These are phyloP conservation scores for Pemphigus obesinymphae DNA, from an alignment of 1,140 invertebrate genomes.

Conservation along the genomic window DNA sequence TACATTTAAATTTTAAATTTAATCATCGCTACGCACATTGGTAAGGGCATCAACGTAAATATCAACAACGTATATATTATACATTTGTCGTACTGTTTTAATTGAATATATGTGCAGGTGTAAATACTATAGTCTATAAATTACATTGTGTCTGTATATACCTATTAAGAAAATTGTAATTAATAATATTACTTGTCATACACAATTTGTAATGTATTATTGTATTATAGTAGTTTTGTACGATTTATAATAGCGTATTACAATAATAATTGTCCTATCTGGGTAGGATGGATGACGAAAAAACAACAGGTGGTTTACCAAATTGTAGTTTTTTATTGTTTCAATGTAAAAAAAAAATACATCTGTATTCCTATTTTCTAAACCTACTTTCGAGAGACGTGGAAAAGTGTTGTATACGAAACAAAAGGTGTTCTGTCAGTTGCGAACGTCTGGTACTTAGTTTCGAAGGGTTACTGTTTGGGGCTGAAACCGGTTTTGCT, in stretches of 20 bases:
- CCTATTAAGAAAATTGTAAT: not conserved
- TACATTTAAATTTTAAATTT: constrained; percentile 27
- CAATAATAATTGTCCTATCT: not conserved
- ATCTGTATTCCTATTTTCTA: not conserved
- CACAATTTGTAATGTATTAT: not conserved
- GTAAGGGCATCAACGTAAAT: not conserved
- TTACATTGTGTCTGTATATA: not conserved
- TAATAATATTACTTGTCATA: not conserved
- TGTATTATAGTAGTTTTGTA: not conserved
- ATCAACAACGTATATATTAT: not conserved
- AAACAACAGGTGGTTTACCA: constrained; percentile 1
- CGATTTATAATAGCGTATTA: not conserved
- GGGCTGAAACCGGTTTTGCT: constrained; percentile 8
- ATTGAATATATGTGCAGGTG: not conserved
- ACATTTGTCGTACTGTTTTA: not conserved
- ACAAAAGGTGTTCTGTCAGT: not conserved
- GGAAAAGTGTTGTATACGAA: not conserved
- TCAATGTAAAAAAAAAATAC: not conserved
- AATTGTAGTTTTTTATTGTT: not conserved
- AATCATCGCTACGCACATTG: not conserved
- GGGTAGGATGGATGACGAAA: not conserved
- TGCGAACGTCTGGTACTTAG: not conserved
- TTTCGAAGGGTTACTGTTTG: not conserved
- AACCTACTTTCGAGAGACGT: not conserved
- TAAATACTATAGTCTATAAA: not conserved